Conservation (phyloP, 2,888 invertebrate genomes). For the Rhogogaster chlorosoma region DNA sequence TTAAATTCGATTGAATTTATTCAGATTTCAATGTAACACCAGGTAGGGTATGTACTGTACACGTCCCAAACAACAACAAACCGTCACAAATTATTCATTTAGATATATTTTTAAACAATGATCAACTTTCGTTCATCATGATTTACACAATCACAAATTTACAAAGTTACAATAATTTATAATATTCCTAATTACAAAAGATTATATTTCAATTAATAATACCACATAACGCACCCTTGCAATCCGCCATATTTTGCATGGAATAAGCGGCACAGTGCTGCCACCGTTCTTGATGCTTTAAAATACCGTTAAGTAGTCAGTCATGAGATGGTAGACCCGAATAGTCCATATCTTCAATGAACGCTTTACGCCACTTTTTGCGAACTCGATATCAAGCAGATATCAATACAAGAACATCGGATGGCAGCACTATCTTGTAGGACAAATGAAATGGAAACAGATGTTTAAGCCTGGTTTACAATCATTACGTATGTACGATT, state of each 20-base stretch:
- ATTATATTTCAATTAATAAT: conserved; percentile 56
- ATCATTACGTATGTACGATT: not conserved
- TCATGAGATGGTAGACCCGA: not conserved
- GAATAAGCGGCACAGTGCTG: conserved; percentile 57
- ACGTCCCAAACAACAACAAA: conserved; percentile 48
- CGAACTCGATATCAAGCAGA: not conserved
- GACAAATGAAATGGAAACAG: not conserved
- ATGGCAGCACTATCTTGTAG: not conserved
- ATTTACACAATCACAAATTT: conserved; percentile 15
- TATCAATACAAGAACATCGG: not conserved
- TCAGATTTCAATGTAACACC: not conserved
- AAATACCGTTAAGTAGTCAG: not conserved
- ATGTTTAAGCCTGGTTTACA: not conserved
- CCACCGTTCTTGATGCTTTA: conserved; percentile 48
- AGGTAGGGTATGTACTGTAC: conserved; percentile 5
- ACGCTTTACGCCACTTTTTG: not conserved
- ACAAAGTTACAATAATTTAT: not conserved
- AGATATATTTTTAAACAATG: not conserved
- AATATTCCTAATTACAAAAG: not conserved
- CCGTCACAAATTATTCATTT: conserved; percentile 41
- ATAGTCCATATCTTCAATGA: not conserved
- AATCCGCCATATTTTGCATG: conserved; percentile 71
- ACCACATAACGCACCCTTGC: conserved; percentile 73
- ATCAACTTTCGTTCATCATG: not conserved
- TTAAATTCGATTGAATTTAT: not conserved